Percentiles rank a stretch among this genome's conserved stretches.
phyloP scores from a whole-genome alignment of 2,888 invertebrate genomes.

The Drosophila pseudotalamancana region DNA sequence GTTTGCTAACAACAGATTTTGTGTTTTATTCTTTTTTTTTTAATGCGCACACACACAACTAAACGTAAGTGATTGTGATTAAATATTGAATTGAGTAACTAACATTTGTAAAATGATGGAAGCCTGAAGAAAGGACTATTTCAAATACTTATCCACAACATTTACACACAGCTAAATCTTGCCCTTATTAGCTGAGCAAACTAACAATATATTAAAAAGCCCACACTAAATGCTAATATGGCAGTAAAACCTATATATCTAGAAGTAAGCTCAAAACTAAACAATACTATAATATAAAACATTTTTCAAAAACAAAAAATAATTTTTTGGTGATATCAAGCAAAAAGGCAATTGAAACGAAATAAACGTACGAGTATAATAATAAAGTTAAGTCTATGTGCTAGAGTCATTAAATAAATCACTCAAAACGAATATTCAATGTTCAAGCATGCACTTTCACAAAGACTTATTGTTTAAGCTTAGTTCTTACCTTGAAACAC shows the following conservation, averaged over 20 bases:
- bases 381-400: constrained; percentile 38
- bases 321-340: constrained; percentile 76
- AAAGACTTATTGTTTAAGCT: constrained; percentile 53
- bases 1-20: constrained; percentile 35
- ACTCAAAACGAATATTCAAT: constrained; percentile 16
- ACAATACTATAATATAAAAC: constrained; percentile 33
- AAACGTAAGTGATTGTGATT: constrained; percentile 75
- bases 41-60: constrained; percentile 50
- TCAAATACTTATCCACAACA: constrained; percentile 7
- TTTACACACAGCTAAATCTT: constrained; percentile 30
- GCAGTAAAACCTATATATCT: constrained; percentile 69
- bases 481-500: too few species aligned
- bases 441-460: constrained; percentile 34
- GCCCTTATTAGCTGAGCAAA: constrained; percentile 52
- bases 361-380: constrained; percentile 58
- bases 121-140: constrained; percentile 10
- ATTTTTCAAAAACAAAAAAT: constrained; percentile 55
- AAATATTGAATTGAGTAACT: constrained; percentile 56
- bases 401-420: constrained; percentile 13
- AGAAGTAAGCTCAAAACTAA: constrained; percentile 57
- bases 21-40: constrained; percentile 28
- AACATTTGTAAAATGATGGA: constrained; percentile 68
- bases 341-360: constrained; percentile 78
- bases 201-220: constrained; percentile 54
- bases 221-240: constrained; percentile 66